These are phyloP conservation scores for Lamprotornis superbus DNA, from an alignment of 2,113 vertebrate species.

Conservation along the genomic window DNA sequence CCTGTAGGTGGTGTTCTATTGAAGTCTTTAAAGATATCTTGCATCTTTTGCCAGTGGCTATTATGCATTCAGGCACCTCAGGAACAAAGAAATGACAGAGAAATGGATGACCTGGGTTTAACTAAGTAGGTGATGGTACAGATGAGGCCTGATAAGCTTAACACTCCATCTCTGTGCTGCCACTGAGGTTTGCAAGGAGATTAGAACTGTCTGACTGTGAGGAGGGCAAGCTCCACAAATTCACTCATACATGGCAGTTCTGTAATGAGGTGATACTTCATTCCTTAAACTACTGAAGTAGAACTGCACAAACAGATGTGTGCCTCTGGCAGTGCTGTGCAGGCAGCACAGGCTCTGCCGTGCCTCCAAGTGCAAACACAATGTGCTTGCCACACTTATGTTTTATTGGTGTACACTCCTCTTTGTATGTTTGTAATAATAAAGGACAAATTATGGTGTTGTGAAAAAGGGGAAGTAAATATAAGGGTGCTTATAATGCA, in stretches of 20 bases:
- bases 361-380: not conserved
- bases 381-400: not conserved
- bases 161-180: constrained; percentile 40
- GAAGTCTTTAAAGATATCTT: constrained; percentile 41
- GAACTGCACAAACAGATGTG: constrained; percentile 66
- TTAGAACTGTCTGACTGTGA: constrained; percentile 54
- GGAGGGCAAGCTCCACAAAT: constrained; percentile 60
- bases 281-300: constrained; percentile 70
- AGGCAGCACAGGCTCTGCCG: not conserved
- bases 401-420: not conserved
- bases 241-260: constrained; percentile 69
- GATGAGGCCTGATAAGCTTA: constrained; percentile 53
- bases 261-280: constrained; percentile 77
- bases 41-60: constrained; percentile 26
- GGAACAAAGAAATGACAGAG: constrained; percentile 70
- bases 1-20: not conserved
- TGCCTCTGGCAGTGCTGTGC: constrained; percentile 14
- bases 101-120: constrained; percentile 70
- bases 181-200: constrained; percentile 1
- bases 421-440: not conserved
- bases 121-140: constrained; percentile 62
- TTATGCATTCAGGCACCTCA: constrained; percentile 52
- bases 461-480: not conserved
- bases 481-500: not conserved
- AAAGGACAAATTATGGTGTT: not conserved